These are phyloP conservation scores for Plectropomus leopardus DNA, from an alignment of 2,113 vertebrate genomes.

Conservation along the genomic window DNA sequence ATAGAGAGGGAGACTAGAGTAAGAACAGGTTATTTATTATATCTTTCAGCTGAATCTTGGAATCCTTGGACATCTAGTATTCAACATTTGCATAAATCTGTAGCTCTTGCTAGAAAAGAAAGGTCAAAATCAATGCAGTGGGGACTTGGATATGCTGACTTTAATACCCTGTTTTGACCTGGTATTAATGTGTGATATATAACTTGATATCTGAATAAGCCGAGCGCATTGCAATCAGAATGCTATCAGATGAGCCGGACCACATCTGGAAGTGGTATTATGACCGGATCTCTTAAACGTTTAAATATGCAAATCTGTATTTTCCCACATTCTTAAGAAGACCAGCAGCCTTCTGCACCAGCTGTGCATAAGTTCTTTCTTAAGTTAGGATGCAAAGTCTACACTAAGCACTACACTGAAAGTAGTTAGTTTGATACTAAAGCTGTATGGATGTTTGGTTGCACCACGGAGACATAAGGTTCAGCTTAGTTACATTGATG, in stretches of 20 bases:
- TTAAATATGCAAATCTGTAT: slow-evolving; percentile 4
- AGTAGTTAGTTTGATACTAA: too few species aligned
- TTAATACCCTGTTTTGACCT: background rate
- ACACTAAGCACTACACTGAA: too few species aligned
- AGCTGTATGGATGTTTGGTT: too few species aligned
- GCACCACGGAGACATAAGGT: too few species aligned
- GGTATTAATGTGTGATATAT: slow-evolving; percentile 11
- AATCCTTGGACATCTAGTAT: background rate
- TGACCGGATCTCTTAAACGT: background rate
- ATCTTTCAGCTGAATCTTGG: slow-evolving; percentile 14
- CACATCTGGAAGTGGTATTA: background rate
- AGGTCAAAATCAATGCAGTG: slow-evolving; percentile 27
- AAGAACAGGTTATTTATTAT: slow-evolving; percentile 13
- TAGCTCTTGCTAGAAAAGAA: slow-evolving; percentile 23
- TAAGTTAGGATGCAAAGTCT: too few species aligned
- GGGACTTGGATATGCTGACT: slow-evolving; percentile 4
- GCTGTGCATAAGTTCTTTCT: too few species aligned
- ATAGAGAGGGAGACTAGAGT: background rate
- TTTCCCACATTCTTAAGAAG: background rate
- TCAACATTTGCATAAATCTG: slow-evolving; percentile 26
- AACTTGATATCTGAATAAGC: background rate
- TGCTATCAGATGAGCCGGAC: background rate
- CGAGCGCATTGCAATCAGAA: background rate
- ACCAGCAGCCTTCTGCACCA: too few species aligned
- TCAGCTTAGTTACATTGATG: too few species aligned